Base-by-base conservation (phyloP, 1,140 invertebrate species). In the Odontomachus brunneus region DNA sequence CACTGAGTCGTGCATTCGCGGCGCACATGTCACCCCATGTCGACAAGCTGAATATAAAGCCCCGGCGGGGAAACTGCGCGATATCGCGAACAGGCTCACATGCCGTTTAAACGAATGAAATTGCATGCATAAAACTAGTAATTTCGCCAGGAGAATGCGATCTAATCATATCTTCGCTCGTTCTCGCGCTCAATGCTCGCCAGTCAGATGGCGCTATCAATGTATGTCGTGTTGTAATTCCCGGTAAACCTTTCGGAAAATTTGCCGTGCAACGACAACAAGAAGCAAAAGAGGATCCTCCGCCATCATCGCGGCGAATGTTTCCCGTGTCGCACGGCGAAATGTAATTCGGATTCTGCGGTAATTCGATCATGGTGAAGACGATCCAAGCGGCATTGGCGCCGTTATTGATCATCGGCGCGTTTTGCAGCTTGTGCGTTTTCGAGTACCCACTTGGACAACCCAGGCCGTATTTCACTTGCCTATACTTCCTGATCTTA, bases 361-460 rank as follows among this genome's bases (percentile, higher is more conserved):
- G 2, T 19, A 2, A 74, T 2, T 15, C 14, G 29, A n/a, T 2
- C 2, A 78, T 69, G 63, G 15, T 19, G 7, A 66, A 38, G 17
- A 55, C 29, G 0, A n/a, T 78, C 2, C 63, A 78, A 0, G 29
- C 3, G 59, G 75, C 63, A 0, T 9, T 78, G 2, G 17, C 62
- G 19, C 75, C 63, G 19, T 11, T 78, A 26, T 57, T 78, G 29
- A 53, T 60, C 12, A 29, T 60, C 15, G 33, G 53, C 15, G 48
- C 38, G 63, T n/a, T n/a, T n/a, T n/a, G n/a, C n/a, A n/a, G n/a
- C n/a, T n/a, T n/a, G n/a, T n/a, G n/a, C n/a, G n/a, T n/a, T n/a
- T n/a, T n/a, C n/a, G n/a, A n/a, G n/a, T n/a, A n/a, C n/a, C n/a
- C n/a, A n/a, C n/a, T n/a, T n/a, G n/a, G n/a, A n/a, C n/a, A n/a